Evolutionary conservation across 2,888 invertebrate genomes (phyloP).

Genomic region (Dryobota labecula): DNA sequence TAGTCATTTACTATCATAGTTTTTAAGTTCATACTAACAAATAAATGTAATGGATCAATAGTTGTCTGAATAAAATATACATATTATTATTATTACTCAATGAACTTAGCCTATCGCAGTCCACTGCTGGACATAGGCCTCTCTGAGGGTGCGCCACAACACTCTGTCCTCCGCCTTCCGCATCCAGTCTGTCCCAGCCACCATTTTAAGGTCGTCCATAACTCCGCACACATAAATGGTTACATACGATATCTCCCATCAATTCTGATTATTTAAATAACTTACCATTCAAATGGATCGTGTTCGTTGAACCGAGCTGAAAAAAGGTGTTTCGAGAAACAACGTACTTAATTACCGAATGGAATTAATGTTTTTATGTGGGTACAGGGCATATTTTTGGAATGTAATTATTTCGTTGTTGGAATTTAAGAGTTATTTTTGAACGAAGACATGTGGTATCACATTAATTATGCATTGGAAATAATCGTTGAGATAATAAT

Average conservation of each 20-base stretch:
- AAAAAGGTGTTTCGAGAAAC: slow-evolving; percentile 4
- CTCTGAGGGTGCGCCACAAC: no score
- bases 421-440: slow-evolving; percentile 21
- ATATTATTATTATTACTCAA: no score
- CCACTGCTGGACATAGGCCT: no score
- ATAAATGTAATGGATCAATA: no score
- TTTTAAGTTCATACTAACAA: no score
- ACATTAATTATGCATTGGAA: background rate
- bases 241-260: background rate
- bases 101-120: no score
- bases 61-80: no score
- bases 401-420: background rate
- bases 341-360: background rate
- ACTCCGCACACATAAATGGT: background rate
- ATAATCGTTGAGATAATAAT: background rate
- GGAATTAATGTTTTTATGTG: background rate
- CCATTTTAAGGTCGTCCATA: no score
- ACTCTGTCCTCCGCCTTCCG: no score
- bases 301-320: slow-evolving; percentile 3
- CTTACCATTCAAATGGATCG: slow-evolving; percentile 7
- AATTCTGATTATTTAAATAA: slow-evolving; percentile 1
- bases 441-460: background rate
- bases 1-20: no score
- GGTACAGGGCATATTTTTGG: background rate
- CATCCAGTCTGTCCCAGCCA: no score